Percentiles rank a stretch among this genome's conserved stretches.
These are phyloP conservation scores for Anolis carolinensis DNA, from an alignment of 2,113 vertebrate genomes.

Conservation along the genomic window DNA sequence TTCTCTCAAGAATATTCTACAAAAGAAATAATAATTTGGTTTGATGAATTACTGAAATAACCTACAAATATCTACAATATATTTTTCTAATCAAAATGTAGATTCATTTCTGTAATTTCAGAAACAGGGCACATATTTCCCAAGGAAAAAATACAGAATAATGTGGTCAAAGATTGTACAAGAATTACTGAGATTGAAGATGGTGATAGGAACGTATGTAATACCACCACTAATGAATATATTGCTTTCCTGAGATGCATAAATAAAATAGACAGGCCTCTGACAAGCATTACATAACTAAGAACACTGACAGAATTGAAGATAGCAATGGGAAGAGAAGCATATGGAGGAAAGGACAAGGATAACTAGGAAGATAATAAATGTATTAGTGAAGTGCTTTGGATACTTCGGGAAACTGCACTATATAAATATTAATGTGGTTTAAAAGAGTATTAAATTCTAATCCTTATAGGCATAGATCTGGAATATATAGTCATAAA, in stretches of 20 bases:
- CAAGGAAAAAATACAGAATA: neutral
- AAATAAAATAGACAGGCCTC: neutral
- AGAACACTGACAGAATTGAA: neutral
- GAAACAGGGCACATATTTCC: neutral
- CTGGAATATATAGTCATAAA: neutral
- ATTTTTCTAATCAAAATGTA: neutral
- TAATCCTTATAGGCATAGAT: neutral
- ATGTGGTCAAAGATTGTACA: neutral
- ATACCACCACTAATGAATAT: neutral
- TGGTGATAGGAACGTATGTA: neutral
- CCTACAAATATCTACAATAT: neutral
- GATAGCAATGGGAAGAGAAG: neutral
- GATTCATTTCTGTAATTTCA: neutral
- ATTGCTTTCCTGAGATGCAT: neutral
- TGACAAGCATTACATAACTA: neutral
- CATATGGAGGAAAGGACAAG: neutral
- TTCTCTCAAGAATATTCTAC: conserved; percentile 91
- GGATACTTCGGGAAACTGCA: neutral
- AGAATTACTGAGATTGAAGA: neutral
- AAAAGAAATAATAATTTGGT: conserved; percentile 44
- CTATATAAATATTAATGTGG: neutral
- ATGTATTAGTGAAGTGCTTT: neutral
- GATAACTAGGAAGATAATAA: neutral
- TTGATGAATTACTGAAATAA: neutral
- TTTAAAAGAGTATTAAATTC: neutral